These are phyloP conservation scores for Phyto melanocephala DNA, from an alignment of 2,888 invertebrate genomes.

Conservation along the genomic window DNA sequence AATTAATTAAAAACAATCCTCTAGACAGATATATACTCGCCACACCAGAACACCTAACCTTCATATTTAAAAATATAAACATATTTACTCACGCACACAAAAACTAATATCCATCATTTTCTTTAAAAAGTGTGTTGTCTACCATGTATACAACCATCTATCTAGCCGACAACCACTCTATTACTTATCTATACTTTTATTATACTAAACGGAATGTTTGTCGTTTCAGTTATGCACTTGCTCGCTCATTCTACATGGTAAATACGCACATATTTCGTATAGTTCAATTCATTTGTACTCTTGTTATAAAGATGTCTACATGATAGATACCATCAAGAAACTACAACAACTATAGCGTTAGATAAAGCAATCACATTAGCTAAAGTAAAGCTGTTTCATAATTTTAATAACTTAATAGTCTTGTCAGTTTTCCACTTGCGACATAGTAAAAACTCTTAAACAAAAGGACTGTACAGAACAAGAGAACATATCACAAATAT, in stretches of 20 bases:
- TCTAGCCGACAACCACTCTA: neutral
- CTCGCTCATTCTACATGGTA: neutral
- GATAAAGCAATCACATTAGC: constrained; percentile 1
- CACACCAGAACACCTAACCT: neutral
- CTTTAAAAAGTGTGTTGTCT: neutral
- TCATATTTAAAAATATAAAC: too few relatives aligned
- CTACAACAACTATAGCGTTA: neutral
- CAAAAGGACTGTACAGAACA: neutral
- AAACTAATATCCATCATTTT: neutral
- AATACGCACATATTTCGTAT: too few relatives aligned
- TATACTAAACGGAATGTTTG: neutral
- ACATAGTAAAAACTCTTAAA: neutral
- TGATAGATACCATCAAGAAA: constrained; percentile 40
- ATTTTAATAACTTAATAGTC: constrained; percentile 61
- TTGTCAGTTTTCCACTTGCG: constrained; percentile 12
- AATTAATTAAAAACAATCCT: constrained; percentile 43
- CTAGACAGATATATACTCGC: neutral
- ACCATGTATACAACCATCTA: neutral
- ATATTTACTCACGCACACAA: neutral
- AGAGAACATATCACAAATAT: neutral
- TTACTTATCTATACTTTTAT: too few relatives aligned
- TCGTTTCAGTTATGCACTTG: neutral
- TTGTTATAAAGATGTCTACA: constrained; percentile 41
- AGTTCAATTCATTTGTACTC: constrained; percentile 16
- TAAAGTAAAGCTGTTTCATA: constrained; percentile 43